Base-by-base conservation (phyloP, 2,797 vertebrate genomes). In the Phoebastria nigripes region DNA sequence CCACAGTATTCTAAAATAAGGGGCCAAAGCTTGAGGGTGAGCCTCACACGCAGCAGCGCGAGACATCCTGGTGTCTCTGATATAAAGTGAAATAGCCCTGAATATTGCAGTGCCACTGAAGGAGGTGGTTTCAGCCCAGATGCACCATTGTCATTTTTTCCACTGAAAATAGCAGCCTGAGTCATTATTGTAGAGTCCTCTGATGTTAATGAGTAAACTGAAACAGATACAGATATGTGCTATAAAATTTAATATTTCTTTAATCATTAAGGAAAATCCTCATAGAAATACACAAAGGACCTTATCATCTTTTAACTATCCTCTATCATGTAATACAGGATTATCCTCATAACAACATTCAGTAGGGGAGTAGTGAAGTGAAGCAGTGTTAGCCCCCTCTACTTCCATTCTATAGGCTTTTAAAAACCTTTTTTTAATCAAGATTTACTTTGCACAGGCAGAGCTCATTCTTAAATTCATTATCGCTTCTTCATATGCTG, bases 121-220 rank as follows among this genome's bases (percentile, higher is more conserved):
- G 66, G 47, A 93, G 62, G 39, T 56, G 58, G 19, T 58, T 87
- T 80, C 13, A 18, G 72, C 52, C 46, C 76, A 87, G 71, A 82
- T 33, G 28, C 55, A 55, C 86, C n/a, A 69, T 26, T 93, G 66
- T 33, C n/a, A 39, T 88, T 66, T 78, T 26, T 3, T 0, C 35
- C 20, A 31, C 77, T 85, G 59, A 84, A 94, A 96, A 94, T 39
- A 94, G 87, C 69, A 87, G 74, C 56, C 84, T 93, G 74, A 92
- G 84, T 91, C 94, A 92, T 81, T 92, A 71, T 49, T 42, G 33
- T 67, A 81, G 71, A 73, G 11, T 29, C 84, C 73, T 87, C 77
- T 79, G 62, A 82, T 87, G 71, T 13, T 91, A 93, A 70, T 35
- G 63, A 89, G 67, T 76, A 91, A 93, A 93, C 39, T 59, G 55